Evolutionary conservation across 2,888 invertebrate species (phyloP), one percentile per base, ranked within the genome.

Genomic region (Harpalus rufipes): DNA sequence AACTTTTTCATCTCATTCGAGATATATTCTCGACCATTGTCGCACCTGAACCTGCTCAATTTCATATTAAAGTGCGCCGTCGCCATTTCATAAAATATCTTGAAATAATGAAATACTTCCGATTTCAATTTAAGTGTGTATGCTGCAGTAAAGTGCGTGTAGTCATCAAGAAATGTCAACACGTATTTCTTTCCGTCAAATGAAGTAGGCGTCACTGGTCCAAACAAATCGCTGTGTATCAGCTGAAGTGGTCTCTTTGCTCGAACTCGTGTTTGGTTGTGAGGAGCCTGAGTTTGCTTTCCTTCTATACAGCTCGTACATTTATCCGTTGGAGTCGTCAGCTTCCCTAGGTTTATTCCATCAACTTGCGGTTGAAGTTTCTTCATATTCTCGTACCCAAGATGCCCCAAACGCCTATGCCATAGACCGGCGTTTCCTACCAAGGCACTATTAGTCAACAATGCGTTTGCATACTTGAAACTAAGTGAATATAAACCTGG

Each of bases 21-120:
- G 61, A 89, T 86, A 86, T 89, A 89, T 86, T 89, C 88, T 21
- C 87, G 86, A 3, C 89, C 88, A 86, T 89, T 89, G 86, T 89
- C 87, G 76, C 87, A 87, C 80, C 88, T 80, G 12, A 89, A 86
- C 10, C 86, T n/a, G n/a, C n/a, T n/a, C 7, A 89, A 61, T 81
- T 87, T 87, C 1, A 61, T 7, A 78, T 87, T 87, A 41, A 87
- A 88, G 63, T 88, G 88, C 0, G 87, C 87, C 6, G 56, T 78
- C 1, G 21, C 78, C 78, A 78, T 78, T 51, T 8, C 78, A 12
- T 78, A 7, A 10, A 14, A 74, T 2, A 21, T 21, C n/a, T 78
- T 78, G 78, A 78, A 58, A 78, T 58, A 78, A 78, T 78, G 78
- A 4, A 78, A 21, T 12, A 78, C 58, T 78, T 89, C 88, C 14